Evolutionary conservation across 2,113 vertebrate genomes (phyloP), one percentile per base, ranked within the genome.

Genomic region (Clarias magur): DNA sequence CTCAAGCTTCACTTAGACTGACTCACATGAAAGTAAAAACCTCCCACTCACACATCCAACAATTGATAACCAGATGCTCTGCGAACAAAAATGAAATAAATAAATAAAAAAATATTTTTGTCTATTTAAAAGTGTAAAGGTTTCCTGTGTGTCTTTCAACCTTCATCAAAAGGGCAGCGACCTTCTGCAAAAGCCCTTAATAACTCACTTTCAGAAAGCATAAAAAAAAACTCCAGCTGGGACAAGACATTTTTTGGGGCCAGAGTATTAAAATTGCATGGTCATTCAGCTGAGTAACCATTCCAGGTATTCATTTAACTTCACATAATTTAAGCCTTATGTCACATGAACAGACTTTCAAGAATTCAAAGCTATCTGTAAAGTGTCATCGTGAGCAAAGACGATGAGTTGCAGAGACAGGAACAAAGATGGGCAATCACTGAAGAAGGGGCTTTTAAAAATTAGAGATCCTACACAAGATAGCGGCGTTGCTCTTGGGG

Each of bases 241-340:
- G 60, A 67, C 38, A 70, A 76, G 56, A 86, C 60, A 63, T 34
- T 34, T 34, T 34, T 34, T 34, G 1, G 1, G 34, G 34, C 1
- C 75, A 53, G 34, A 72, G 68, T 30, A 30, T 59, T 83, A 25
- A 83, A 62, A 67, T 9, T 87, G 78, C 57, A 84, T 75, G 17
- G 23, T 25, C 25, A 54, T 83, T 83, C 54, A 80, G 53, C 53
- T 53, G 81, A 38, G 30, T 80, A 65, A 86, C 30, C 57, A 42
- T 72, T 80, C 54, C 27, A 80, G 63, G 54, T 78, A 89, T 83
- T 60, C 17, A 86, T 82, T 73, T 88, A 48, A 68, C 73, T 70
- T 34, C 11, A 42, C 65, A 42, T 81, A 25, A 86, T 73, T 60
- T 72, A 57, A 86, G 68, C 12, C 53, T 83, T 85, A 84, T 78